Conservation (phyloP, 2,797 vertebrate genomes). For the Anabas testudineus region DNA sequence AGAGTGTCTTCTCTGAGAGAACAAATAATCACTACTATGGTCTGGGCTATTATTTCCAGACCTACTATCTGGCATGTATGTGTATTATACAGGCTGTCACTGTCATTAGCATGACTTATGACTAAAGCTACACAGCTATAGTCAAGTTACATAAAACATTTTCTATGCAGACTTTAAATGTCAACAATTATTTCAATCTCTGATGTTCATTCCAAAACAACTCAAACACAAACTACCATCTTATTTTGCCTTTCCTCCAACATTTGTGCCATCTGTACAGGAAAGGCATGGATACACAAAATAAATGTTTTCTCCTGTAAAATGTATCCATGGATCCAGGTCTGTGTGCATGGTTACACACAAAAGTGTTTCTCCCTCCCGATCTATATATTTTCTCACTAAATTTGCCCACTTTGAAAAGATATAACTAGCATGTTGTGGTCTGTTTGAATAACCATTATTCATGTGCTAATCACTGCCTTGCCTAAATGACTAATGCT, state of each 20-base stretch:
- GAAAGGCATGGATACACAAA: neutral
- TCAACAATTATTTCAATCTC: neutral
- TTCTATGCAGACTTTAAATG: neutral
- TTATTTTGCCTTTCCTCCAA: neutral
- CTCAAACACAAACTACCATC: neutral
- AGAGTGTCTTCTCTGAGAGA: neutral
- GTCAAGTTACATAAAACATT: neutral
- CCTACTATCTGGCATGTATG: neutral
- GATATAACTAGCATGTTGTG: too few relatives aligned
- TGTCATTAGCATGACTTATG: neutral
- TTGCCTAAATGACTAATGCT: neutral
- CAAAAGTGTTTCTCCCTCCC: neutral
- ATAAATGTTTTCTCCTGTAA: neutral
- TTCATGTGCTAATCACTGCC: neutral
- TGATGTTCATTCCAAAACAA: neutral
- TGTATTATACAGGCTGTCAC: conserved; percentile 8
- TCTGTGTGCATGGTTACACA: too few relatives aligned
- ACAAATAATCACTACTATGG: neutral
- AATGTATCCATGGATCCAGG: neutral
- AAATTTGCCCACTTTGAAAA: too few relatives aligned
- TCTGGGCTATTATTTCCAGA: conserved; percentile 7
- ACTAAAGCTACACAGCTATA: neutral
- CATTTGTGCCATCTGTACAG: neutral
- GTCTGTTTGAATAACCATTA: too few relatives aligned
- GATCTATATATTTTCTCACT: neutral